Percentiles rank a stretch among this genome's conserved stretches.
phyloP scores from a whole-genome alignment of 2,113 vertebrate species.

The Struthidea cinerea region DNA sequence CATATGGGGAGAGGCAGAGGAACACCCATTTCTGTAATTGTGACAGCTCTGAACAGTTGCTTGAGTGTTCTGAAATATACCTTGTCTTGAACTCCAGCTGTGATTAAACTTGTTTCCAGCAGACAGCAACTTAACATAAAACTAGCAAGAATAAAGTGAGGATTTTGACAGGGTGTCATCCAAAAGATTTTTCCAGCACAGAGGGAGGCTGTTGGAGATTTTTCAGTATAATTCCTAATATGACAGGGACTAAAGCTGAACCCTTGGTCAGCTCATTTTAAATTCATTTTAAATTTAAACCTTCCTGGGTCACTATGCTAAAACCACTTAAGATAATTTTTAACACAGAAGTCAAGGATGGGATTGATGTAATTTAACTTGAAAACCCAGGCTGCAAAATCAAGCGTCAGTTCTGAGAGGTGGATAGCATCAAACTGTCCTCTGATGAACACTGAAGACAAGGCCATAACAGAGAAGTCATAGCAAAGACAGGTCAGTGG shows the following conservation, averaged over 20 bases:
- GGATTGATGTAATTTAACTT: background rate
- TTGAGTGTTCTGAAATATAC: background rate
- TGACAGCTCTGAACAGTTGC: background rate
- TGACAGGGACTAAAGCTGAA: conserved; percentile 3
- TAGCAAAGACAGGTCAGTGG: background rate
- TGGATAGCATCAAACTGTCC: background rate
- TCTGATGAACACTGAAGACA: background rate
- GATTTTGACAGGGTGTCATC: background rate
- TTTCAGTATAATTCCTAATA: background rate
- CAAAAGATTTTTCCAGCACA: background rate
- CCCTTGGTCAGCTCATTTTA: background rate
- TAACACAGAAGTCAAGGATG: background rate
- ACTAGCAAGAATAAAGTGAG: background rate
- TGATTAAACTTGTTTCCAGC: background rate
- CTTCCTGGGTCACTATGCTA: background rate
- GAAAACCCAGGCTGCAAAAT: background rate
- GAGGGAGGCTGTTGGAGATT: background rate
- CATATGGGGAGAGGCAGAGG: background rate
- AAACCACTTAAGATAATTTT: background rate
- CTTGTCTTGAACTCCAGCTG: background rate
- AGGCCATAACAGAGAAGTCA: background rate
- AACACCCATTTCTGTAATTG: background rate
- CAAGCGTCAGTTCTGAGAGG: background rate
- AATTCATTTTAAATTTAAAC: conserved; percentile 12
- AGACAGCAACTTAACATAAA: background rate